Conservation (phyloP, 2,888 invertebrate species). For the Pachycephus smyrnensis region DNA sequence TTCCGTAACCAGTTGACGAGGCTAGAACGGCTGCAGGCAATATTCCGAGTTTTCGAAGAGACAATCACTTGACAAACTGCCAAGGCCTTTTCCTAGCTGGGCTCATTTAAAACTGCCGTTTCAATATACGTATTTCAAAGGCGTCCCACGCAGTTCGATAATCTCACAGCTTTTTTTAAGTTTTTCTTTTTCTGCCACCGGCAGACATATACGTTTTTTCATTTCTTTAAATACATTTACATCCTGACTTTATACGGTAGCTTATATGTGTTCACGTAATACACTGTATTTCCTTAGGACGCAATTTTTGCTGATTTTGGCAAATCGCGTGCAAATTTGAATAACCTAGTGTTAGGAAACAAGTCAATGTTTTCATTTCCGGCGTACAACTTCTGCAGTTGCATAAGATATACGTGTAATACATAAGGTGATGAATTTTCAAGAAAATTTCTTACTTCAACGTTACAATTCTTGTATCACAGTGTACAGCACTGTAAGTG, state of each 20-base stretch:
- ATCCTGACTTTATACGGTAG: background rate
- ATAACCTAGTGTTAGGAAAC: background rate
- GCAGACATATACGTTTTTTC: background rate
- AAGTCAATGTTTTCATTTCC: background rate
- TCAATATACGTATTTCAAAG: background rate
- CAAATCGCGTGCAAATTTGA: background rate
- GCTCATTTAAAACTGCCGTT: background rate
- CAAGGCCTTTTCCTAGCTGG: conserved; percentile 12
- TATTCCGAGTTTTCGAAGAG: conserved; percentile 15
- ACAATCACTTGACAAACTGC: conserved; percentile 34
- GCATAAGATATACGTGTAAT: background rate
- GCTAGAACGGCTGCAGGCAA: background rate
- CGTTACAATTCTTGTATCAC: background rate
- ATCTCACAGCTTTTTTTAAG: background rate
- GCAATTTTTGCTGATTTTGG: background rate
- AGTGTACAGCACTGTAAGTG: background rate
- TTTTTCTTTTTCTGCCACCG: background rate
- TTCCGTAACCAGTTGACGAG: background rate
- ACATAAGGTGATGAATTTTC: background rate
- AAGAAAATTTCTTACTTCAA: background rate
- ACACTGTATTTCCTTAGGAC: background rate
- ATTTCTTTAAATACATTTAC: background rate
- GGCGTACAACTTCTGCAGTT: background rate
- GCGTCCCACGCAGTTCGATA: background rate
- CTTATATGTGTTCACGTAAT: background rate